Percentiles rank a stretch among this genome's conserved stretches.
These are phyloP conservation scores for Ophion ellenae DNA, from an alignment of 2,888 invertebrate species.

Conservation along the genomic window DNA sequence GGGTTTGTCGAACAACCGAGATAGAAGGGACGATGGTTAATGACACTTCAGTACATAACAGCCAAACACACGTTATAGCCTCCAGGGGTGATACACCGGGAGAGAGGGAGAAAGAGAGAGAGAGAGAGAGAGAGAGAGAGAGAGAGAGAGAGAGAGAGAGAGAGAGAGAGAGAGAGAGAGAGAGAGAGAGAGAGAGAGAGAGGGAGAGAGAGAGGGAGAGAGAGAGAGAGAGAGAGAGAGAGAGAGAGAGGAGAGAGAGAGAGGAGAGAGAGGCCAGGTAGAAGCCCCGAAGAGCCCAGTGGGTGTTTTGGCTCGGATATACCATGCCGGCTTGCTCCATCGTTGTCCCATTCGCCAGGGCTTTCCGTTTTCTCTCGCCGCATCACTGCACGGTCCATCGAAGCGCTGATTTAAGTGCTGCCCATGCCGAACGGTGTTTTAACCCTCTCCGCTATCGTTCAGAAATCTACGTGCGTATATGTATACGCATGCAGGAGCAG, in stretches of 20 bases:
- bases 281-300: not conserved
- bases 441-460: slow-evolving; percentile 16
- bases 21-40: slow-evolving; percentile 57
- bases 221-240: no score
- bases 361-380: not conserved
- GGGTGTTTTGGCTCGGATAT: slow-evolving; percentile 7
- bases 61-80: slow-evolving; percentile 52
- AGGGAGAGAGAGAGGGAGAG: no score
- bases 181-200: no score
- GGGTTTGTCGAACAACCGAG: slow-evolving; percentile 22
- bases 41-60: slow-evolving; percentile 60
- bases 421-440: slow-evolving; percentile 50
- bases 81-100: slow-evolving; percentile 30
- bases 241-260: no score
- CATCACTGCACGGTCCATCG: slow-evolving; percentile 13
- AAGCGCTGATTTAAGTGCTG: slow-evolving; percentile 32
- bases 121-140: not conserved
- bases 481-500: no score
- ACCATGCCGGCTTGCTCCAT: not conserved
- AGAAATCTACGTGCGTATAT: not conserved
- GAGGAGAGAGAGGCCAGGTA: no score
- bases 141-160: no score
- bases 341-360: not conserved
- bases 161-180: no score
- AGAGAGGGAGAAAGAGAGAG: not conserved